Evolutionary conservation across 2,888 invertebrate species (phyloP).

Genomic region (Tiliacea citrago): DNA sequence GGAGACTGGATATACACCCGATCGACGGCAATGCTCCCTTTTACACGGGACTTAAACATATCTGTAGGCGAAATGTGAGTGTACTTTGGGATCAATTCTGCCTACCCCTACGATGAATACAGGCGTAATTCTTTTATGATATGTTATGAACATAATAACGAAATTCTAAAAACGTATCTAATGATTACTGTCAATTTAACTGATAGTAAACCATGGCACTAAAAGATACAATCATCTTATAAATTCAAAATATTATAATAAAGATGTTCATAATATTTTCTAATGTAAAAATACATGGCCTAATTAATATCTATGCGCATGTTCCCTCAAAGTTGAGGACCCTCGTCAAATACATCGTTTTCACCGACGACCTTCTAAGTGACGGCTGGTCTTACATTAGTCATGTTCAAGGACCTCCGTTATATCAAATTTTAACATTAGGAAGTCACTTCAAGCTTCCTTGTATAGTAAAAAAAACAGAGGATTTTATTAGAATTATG

Average conservation of each 20-base stretch:
- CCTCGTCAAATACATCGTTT: slow-evolving; percentile 55
- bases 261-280: background rate
- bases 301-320: slow-evolving; percentile 50
- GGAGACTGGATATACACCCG: background rate
- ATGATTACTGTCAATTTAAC: background rate
- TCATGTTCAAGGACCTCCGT: slow-evolving; percentile 44
- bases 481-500: background rate
- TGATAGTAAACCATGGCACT: background rate
- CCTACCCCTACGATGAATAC: background rate
- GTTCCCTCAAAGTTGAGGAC: slow-evolving; percentile 35
- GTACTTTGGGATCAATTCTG: no score
- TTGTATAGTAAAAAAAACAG: background rate
- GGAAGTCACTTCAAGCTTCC: background rate
- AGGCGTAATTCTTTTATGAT: background rate
- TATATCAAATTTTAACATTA: slow-evolving; percentile 21
- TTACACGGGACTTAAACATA: no score
- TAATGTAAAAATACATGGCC: background rate
- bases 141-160: background rate
- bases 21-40: background rate
- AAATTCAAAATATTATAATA: background rate
- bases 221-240: background rate
- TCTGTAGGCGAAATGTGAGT: background rate
- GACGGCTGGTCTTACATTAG: slow-evolving; percentile 57
- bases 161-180: background rate
- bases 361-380: slow-evolving; percentile 41